phyloP scores from a whole-genome alignment of 2,888 invertebrate species.

The Charanyca ferruginea region DNA sequence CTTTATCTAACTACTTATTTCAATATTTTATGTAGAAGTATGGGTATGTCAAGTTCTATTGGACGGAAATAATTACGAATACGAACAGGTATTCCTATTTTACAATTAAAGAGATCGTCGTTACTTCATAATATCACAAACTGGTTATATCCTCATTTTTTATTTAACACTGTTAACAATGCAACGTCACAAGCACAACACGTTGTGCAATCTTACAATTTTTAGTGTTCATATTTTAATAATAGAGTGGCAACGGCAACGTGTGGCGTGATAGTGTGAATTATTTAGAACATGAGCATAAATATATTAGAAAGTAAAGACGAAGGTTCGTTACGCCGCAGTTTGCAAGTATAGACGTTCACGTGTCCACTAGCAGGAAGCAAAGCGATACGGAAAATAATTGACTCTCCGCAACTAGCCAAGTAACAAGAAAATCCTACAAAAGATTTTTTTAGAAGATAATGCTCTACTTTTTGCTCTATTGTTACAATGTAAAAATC shows the following conservation, averaged over 20 bases:
- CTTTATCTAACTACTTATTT: slow-evolving; percentile 78
- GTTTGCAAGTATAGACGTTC: slow-evolving; percentile 60
- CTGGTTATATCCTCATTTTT: slow-evolving; percentile 30
- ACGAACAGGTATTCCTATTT: slow-evolving; percentile 6
- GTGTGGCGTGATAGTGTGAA: slow-evolving; percentile 57
- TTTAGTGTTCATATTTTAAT: slow-evolving; percentile 57
- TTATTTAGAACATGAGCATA: slow-evolving; percentile 67
- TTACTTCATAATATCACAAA: slow-evolving; percentile 27
- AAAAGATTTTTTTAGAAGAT: slow-evolving; percentile 42
- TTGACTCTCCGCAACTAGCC: slow-evolving; percentile 52
- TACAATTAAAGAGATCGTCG: slow-evolving; percentile 7
- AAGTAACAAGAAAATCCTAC: slow-evolving; percentile 13
- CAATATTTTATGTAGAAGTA: slow-evolving; percentile 56
- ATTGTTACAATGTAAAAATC: slow-evolving; percentile 32
- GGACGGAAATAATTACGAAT: slow-evolving; percentile 27
- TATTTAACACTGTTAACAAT: slow-evolving; percentile 51
- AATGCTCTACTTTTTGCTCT: slow-evolving; percentile 26
- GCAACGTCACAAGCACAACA: slow-evolving; percentile 50
- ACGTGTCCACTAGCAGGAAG: slow-evolving; percentile 66
- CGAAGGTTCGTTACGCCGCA: slow-evolving; percentile 57
- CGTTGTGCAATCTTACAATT: slow-evolving; percentile 58
- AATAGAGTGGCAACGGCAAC: slow-evolving; percentile 54
- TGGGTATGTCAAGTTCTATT: slow-evolving; percentile 14
- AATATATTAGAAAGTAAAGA: slow-evolving; percentile 67
- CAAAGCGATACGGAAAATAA: slow-evolving; percentile 64